These are phyloP conservation scores for Agrotis clavis DNA, from an alignment of 2,888 invertebrate genomes.

Conservation along the genomic window DNA sequence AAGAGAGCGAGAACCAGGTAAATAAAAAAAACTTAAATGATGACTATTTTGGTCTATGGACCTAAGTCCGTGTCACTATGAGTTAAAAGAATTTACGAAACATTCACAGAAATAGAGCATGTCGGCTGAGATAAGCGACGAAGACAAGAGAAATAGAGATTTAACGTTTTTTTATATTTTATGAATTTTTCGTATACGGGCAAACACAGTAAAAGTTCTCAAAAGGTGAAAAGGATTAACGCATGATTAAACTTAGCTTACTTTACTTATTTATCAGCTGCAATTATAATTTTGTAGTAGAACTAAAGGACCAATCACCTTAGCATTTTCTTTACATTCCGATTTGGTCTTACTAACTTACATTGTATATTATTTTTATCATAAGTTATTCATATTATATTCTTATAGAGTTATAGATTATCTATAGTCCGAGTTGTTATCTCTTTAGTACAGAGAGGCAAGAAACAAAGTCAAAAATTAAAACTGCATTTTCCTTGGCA, in stretches of 20 bases:
- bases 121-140: not conserved
- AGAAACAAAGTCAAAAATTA: too few relatives aligned
- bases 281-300: too few relatives aligned
- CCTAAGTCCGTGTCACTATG: too few relatives aligned
- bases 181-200: not conserved
- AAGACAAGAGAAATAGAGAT: not conserved
- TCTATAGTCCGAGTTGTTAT: too few relatives aligned
- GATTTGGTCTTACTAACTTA: not conserved
- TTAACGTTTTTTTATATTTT: not conserved
- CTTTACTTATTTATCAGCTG: too few relatives aligned
- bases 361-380: too few relatives aligned
- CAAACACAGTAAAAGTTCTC: not conserved
- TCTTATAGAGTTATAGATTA: too few relatives aligned
- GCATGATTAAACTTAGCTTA: too few relatives aligned
- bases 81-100: not conserved
- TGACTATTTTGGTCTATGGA: not conserved
- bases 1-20: constrained; percentile 90
- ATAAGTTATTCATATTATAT: too few relatives aligned
- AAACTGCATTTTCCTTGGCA: too few relatives aligned
- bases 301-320: too few relatives aligned
- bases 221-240: not conserved
- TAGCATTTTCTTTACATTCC: not conserved
- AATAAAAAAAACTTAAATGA: not conserved
- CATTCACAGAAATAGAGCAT: not conserved
- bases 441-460: too few relatives aligned